These are phyloP conservation scores for Gila orcuttii DNA, from an alignment of 2,113 vertebrate species.

Conservation along the genomic window DNA sequence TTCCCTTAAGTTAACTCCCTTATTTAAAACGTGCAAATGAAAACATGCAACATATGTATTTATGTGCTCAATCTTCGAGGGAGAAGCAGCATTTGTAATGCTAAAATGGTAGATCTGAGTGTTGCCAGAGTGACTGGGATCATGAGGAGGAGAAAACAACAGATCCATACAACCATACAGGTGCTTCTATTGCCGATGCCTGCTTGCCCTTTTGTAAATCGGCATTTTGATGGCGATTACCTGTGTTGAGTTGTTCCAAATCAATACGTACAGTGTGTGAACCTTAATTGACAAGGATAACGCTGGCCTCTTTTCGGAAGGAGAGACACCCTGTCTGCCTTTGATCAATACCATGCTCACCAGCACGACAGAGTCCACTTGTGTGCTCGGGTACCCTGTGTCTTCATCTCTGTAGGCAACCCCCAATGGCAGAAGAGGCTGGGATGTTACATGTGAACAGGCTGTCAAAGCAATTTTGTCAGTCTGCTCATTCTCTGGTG, in stretches of 20 bases:
- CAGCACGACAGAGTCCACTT: conserved; percentile 67
- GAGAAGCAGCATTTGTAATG: background rate
- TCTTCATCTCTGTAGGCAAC: conserved; percentile 77
- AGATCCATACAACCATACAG: conserved; percentile 66
- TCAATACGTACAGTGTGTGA: conserved; percentile 79
- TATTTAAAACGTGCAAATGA: background rate
- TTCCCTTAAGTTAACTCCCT: background rate
- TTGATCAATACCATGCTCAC: conserved; percentile 81
- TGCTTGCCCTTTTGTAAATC: conserved; percentile 75
- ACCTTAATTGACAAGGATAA: conserved; percentile 81
- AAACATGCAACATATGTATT: background rate
- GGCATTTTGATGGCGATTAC: conserved; percentile 81
- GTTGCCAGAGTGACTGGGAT: background rate
- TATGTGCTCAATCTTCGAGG: background rate
- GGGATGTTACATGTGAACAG: conserved; percentile 84
- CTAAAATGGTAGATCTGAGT: background rate
- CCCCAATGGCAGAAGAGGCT: conserved; percentile 75
- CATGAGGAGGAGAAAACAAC: conserved; percentile 55
- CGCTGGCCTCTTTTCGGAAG: conserved; percentile 67
- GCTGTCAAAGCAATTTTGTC: conserved; percentile 85
- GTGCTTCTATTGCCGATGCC: conserved; percentile 58
- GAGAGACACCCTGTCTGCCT: conserved; percentile 74
- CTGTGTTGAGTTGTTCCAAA: conserved; percentile 79
- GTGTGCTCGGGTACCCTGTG: conserved; percentile 72
- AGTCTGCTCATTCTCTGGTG: conserved; percentile 75